Evolutionary conservation across 2,797 vertebrate genomes (phyloP).

Genomic region (Sebastes jordani): DNA sequence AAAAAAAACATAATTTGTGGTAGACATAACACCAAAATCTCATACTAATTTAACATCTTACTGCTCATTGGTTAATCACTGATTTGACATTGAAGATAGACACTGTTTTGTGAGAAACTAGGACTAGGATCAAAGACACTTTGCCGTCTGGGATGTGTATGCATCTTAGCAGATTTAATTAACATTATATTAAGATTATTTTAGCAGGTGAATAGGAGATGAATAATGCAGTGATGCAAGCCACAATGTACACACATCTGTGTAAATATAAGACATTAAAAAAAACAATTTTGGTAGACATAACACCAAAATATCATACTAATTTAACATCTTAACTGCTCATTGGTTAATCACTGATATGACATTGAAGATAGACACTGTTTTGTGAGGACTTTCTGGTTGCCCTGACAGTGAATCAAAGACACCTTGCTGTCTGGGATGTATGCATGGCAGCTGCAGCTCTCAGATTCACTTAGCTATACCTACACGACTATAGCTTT

Average conservation of each 20-base stretch:
- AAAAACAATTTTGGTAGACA: too few relatives aligned
- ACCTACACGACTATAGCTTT: background rate
- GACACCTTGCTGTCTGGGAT: constrained; percentile 25
- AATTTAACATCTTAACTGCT: background rate
- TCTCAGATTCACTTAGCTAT: background rate
- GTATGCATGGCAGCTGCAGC: constrained; percentile 35
- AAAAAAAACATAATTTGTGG: background rate
- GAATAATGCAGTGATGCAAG: background rate
- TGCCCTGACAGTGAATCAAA: background rate
- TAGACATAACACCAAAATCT: background rate
- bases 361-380: background rate
- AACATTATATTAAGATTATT: background rate
- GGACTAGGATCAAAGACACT: background rate
- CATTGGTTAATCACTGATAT: background rate
- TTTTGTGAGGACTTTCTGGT: background rate
- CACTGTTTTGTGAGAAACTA: background rate
- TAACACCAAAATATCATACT: too few relatives aligned
- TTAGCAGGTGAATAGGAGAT: background rate
- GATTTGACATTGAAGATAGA: background rate
- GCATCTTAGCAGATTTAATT: background rate
- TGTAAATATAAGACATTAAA: background rate
- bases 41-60: background rate
- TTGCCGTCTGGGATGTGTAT: too few relatives aligned
- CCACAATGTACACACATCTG: background rate
- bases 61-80: background rate